These are phyloP conservation scores for Drosophila antonietae DNA, from an alignment of 2,888 invertebrate species.

Conservation along the genomic window DNA sequence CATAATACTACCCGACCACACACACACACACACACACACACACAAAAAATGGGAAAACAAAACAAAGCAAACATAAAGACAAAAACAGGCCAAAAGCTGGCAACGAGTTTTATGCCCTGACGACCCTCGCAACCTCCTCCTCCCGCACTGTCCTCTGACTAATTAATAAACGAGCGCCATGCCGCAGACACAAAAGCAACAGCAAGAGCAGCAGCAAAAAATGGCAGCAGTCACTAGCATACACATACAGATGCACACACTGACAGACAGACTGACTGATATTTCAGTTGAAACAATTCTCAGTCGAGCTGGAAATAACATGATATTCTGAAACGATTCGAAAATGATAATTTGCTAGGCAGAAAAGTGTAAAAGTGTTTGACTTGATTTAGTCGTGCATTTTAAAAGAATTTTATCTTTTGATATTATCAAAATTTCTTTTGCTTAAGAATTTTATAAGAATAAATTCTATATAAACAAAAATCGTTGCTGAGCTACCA, in stretches of 20 bases:
- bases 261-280: background rate
- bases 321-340: background rate
- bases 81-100: slow-evolving; percentile 12
- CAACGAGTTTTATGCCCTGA: slow-evolving; percentile 26
- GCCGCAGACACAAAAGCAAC: slow-evolving; percentile 4
- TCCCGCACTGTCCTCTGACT: slow-evolving; percentile 54
- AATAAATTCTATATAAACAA: too few relatives aligned
- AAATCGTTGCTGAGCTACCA: too few relatives aligned
- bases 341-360: background rate
- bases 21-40: background rate
- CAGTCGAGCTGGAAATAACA: background rate
- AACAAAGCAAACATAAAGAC: background rate
- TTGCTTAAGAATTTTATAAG: too few relatives aligned
- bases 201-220: slow-evolving; percentile 18
- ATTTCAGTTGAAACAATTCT: slow-evolving; percentile 29
- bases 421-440: background rate
- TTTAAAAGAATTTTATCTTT: background rate
- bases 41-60: background rate
- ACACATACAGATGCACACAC: slow-evolving; percentile 2
- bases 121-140: background rate
- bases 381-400: background rate
- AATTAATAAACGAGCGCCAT: slow-evolving; percentile 56
- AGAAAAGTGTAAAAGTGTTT: background rate
- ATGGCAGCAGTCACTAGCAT: slow-evolving; percentile 31
- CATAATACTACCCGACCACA: slow-evolving; percentile 3